These are phyloP conservation scores for Onychomys arenicola DNA, from an alignment of 2,797 vertebrate genomes.

Conservation along the genomic window DNA sequence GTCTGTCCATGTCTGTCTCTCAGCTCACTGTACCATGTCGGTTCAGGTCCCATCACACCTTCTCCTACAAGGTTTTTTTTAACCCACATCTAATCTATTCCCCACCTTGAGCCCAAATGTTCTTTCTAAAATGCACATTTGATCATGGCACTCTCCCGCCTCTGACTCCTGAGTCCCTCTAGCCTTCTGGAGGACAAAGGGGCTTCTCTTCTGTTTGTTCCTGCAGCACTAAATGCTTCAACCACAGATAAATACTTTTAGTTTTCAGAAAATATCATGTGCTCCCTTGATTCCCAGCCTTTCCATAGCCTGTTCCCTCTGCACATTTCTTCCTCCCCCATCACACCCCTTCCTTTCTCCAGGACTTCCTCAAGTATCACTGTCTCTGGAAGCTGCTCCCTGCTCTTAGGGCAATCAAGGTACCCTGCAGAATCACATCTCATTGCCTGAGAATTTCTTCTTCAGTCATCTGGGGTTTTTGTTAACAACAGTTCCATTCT, in stretches of 20 bases:
- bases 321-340: background rate
- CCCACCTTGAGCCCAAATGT: background rate
- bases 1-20: background rate
- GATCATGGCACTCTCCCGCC: background rate
- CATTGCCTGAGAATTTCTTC: conserved; percentile 18
- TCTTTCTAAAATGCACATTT: conserved; percentile 2
- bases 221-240: background rate
- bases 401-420: background rate
- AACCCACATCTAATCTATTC: background rate
- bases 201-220: background rate
- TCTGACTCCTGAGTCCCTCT: background rate
- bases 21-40: fast-evolving
- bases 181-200: background rate
- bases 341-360: background rate
- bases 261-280: background rate
- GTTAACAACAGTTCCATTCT: background rate
- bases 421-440: background rate
- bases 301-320: background rate
- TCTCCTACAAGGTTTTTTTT: background rate
- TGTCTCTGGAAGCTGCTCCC: background rate
- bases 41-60: background rate
- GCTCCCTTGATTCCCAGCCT: background rate
- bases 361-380: background rate
- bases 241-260: background rate
- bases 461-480: background rate